Evolutionary conservation across 2,797 vertebrate species (phyloP), one percentile per base, ranked within the genome.

Genomic region (Artibeus jamaicensis): DNA sequence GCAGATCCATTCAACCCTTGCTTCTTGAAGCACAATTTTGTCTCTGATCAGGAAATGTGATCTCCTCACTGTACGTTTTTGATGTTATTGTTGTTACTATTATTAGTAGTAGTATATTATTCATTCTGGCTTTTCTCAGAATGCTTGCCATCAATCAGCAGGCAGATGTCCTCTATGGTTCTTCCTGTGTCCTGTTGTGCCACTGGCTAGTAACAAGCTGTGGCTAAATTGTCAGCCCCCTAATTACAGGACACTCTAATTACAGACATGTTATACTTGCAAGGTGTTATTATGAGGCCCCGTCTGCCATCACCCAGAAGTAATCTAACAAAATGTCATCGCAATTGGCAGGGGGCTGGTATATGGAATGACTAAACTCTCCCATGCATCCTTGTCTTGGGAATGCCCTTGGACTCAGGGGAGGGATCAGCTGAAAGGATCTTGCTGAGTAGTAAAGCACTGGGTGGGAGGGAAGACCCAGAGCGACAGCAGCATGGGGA

Each of bases 221-320:
- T 88, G 94, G 85, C 92, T 94, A 93, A 97, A 88, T 97, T 97
- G 88, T 97, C 96, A 97, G 94, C 79, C 96, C 91, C 93, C 96
- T 97, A 97, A 97, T 97, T 96, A 95, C 85, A 96, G 96, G 96
- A 94, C 88, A 96, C 77, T 96, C 82, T 97, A 97, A 96, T 97
- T 97, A 97, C 82, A 97, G 92, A 76, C 84, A 93, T 92, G 96
- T 90, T 96, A 93, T 55, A 86, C 90, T 96, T 95, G 88, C 77
- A 90, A 89, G 68, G 87, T 89, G 95, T 97, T 96, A 96, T 97
- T 96, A 97, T 68, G 68, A 96, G 86, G 91, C 55, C 85, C 82
- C 95, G 55, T 93, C 96, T 95, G 71, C 94, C 44, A 67, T 96
- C 89, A 84, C 67, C 77, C 82, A 92, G 71, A 96, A 91, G 91